Conservation (phyloP, 2,113 vertebrate species). For the Nesogale talazaci region DNA sequence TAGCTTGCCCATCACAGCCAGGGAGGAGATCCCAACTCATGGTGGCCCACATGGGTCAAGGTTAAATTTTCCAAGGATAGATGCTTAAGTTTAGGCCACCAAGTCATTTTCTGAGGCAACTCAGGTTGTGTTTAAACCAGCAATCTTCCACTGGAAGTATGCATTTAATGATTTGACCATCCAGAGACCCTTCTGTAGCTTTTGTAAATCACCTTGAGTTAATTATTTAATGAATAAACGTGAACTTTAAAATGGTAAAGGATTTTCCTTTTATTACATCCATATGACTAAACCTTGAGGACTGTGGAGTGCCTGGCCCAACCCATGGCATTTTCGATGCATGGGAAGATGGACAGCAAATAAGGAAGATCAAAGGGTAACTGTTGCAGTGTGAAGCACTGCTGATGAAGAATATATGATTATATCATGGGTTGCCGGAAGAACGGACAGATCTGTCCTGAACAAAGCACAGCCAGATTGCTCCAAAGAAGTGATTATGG, state of each 20-base stretch:
- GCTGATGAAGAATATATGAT: not conserved
- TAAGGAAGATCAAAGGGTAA: not conserved
- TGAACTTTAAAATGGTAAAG: not conserved
- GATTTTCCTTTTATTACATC: not conserved
- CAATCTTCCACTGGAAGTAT: not conserved
- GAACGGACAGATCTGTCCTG: not conserved
- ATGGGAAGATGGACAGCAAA: not conserved
- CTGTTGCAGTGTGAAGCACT: not conserved
- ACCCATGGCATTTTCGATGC: not conserved
- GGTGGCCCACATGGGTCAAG: not conserved
- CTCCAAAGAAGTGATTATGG: not conserved
- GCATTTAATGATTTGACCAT: not conserved
- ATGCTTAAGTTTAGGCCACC: not conserved
- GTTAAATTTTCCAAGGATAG: not conserved
- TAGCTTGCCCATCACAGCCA: too few relatives aligned
- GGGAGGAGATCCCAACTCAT: not conserved
- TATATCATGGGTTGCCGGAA: not conserved
- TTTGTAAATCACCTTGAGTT: not conserved
- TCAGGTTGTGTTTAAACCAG: too few relatives aligned
- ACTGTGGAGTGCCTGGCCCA: not conserved
- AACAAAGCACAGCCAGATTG: not conserved
- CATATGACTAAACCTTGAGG: not conserved
- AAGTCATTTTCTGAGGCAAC: not conserved
- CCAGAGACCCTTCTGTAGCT: not conserved
- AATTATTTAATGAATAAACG: slow-evolving; percentile 7